Evolutionary conservation across 2,113 vertebrate species (phyloP), one percentile per base, ranked within the genome.

Genomic region (Mormyrus lacerda): DNA sequence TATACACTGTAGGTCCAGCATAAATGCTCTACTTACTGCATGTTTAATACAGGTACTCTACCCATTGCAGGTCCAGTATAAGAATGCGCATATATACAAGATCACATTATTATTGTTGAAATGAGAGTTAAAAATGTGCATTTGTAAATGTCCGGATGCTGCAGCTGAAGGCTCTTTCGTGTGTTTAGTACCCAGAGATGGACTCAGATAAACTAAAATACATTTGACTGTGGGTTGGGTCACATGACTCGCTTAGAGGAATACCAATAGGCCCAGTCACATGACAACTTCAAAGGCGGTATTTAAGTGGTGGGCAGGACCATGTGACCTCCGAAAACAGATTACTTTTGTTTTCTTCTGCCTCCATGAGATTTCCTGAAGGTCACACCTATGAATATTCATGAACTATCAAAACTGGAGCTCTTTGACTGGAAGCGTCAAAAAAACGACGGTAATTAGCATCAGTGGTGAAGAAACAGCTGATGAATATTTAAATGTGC

Each of bases 311-410:
- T 87, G 50, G 27, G 48, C 50, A 42, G 85, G 50, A 53, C 50
- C 15, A 19, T 87, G 17, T 53, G 85, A 87, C 85, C 85, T 50
- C 48, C 4, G 31, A 53, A 87, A 50, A 53, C 85, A 53, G 85
- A 51, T 87, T 87, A 51, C 85, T 51, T 35, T 50, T 53, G 47
- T 87, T 87, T 55, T 84, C 82, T 24, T 45, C 44, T 84, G 82
- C 82, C 82, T 47, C 19, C 82, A 84, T 45, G 39, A 84, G 82
- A 47, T 84, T 87, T 87, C 44, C 85, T 51, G 85, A 53, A 51
- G 48, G 82, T 84, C 82, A 84, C 44, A 3, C 17, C 19, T 47
- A 8, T 84, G 42, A 84, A 84, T 84, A 84, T 47, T 84, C 82
- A 84, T 45, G 82, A 84, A 45, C 82, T 35, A 35, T 53, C 85